Evolutionary conservation across 2,113 vertebrate genomes (phyloP).

Genomic region (Heterotis niloticus): DNA sequence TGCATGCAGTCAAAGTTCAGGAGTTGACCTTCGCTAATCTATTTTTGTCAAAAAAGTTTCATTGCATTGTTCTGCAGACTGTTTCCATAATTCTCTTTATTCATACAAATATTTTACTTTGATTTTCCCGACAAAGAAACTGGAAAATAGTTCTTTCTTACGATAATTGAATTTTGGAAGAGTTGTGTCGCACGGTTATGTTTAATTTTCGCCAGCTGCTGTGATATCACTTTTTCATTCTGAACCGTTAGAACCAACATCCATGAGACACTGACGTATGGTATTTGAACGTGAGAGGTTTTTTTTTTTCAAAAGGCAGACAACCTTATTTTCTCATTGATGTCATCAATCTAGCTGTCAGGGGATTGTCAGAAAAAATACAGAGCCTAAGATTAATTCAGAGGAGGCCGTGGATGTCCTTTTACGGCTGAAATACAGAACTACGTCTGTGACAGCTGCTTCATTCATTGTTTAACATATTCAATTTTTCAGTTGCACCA

Average conservation of each 20-base stretch:
- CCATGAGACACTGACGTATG: neutral
- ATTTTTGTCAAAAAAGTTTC: too few species aligned
- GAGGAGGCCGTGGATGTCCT: neutral
- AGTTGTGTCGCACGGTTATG: neutral
- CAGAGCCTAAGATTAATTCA: constrained; percentile 14
- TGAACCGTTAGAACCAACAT: neutral
- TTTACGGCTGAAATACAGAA: neutral
- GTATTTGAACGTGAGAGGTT: neutral
- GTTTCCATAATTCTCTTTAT: neutral
- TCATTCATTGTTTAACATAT: neutral
- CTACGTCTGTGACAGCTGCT: neutral
- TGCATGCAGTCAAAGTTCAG: neutral
- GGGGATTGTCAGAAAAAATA: constrained; percentile 16
- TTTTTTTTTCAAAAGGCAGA: neutral
- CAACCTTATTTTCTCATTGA: neutral
- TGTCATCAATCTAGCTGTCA: constrained; percentile 10
- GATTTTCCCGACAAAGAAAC: too few species aligned
- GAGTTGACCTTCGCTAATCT: neutral
- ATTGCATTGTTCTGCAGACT: neutral
- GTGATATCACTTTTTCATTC: neutral
- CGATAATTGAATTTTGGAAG: neutral
- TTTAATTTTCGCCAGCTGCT: neutral
- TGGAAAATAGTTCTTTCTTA: neutral
- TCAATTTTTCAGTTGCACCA: neutral
- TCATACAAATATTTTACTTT: too few species aligned